Base-by-base conservation (phyloP, 2,113 vertebrate genomes). In the Odocoileus hemionus region DNA sequence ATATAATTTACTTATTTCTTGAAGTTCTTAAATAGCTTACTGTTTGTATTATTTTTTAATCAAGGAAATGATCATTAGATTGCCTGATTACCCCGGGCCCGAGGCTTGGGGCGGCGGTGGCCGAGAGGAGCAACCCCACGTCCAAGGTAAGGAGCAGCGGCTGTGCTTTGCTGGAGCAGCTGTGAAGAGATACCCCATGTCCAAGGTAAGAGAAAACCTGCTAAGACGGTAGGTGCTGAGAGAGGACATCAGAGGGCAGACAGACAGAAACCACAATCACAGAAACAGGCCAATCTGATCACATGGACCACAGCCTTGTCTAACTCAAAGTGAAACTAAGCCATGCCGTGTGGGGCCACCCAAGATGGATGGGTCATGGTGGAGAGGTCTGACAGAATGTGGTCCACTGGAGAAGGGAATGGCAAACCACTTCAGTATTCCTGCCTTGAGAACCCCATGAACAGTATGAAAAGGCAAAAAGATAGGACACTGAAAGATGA, bases 11-110 rank as follows among this genome's bases (percentile, higher is more conserved):
- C 64, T 57, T 90, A 21, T 79, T 90, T 84, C 50, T 78, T 50
- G 3, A 94, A 94, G n/a, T 90, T 90, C 70, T 90, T 30, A 93
- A 84, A 76, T 78, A 57, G 47, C 7, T 43, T 91, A 70, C 19
- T 89, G 79, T 60, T 83, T 80, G 50, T 58, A 23, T 85, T 82
- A 57, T 23, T 84, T 47, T 89, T 82, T 60, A 36, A 85, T 84
- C 47, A 89, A 89, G 36, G 45, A 10, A 64, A 64, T 33, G 54
- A 67, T 79, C 33, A 67, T 70, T 60, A 96, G 86, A 94, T 86
- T 86, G 47, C 25, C 33, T 94, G 33, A n/a, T 5, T 21, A 70
- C 5, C 9, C 64, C n/a, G 36, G n/a, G n/a, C 33, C n/a, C 5
- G 0, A 23, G 64, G 19, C 64, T 67, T 4, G 64, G 64, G 64